Percentiles rank a stretch among this genome's conserved stretches.
phyloP scores from a whole-genome alignment of 2,888 invertebrate genomes.

The Eilema depressum region DNA sequence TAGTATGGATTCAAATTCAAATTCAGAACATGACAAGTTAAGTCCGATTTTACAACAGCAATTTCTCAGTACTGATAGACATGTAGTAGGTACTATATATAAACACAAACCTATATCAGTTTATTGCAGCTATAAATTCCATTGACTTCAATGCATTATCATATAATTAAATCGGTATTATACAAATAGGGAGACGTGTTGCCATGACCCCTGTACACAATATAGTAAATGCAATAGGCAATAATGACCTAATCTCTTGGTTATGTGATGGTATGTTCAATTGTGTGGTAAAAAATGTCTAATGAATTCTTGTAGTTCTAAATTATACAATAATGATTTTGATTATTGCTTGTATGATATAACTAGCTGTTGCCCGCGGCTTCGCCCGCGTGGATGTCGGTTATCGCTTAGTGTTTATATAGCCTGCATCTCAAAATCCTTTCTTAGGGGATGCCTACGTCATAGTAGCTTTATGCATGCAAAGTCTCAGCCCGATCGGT shows the following conservation, averaged over 20 bases:
- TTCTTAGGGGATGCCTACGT: no score
- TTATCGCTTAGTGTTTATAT: no score
- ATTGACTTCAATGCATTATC: constrained; percentile 21
- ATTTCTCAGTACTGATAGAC: not conserved
- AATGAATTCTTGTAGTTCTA: not conserved
- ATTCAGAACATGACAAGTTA: not conserved
- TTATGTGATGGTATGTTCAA: not conserved
- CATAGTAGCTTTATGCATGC: no score
- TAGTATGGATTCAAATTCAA: no score
- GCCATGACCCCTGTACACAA: not conserved
- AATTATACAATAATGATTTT: not conserved
- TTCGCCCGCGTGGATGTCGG: no score
- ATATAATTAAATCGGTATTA: constrained; percentile 32
- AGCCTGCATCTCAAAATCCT: no score
- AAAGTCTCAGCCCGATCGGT: no score
- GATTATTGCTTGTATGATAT: no score
- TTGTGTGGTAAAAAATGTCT: not conserved
- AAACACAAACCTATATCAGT: not conserved
- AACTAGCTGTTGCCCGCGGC: no score
- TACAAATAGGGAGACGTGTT: constrained; percentile 14
- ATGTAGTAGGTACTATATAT: not conserved
- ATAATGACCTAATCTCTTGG: not conserved
- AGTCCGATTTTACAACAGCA: not conserved
- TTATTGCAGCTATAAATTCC: constrained; percentile 7
- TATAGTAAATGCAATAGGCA: not conserved